Conservation (phyloP, 2,888 invertebrate genomes). For the Phytoseiulus persimilis region DNA sequence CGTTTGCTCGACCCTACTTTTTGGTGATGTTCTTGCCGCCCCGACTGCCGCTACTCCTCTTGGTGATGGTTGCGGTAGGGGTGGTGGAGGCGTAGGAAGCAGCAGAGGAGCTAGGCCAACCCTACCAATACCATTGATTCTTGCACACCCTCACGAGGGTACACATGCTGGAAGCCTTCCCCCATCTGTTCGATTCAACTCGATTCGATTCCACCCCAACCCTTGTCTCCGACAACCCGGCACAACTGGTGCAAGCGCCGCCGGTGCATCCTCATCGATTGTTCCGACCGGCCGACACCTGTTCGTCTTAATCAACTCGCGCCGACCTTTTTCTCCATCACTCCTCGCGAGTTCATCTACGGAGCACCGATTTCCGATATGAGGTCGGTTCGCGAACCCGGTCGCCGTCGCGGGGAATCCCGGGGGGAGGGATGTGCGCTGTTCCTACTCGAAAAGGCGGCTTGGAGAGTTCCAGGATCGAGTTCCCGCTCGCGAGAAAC, state of each 20-base stretch:
- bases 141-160: background rate
- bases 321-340: background rate
- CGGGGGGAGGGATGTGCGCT: too few relatives aligned
- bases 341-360: background rate
- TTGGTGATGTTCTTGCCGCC: background rate
- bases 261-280: slow-evolving; percentile 11
- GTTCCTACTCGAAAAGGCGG: too few relatives aligned
- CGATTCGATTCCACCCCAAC: background rate
- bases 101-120: background rate
- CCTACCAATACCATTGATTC: background rate
- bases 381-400: too few relatives aligned
- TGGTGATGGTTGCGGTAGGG: background rate
- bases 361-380: background rate
- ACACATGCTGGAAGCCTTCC: background rate
- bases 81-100: background rate
- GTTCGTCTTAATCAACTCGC: slow-evolving; percentile 32
- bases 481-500: too few relatives aligned
- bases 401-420: too few relatives aligned
- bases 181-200: background rate
- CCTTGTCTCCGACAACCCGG: background rate
- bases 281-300: slow-evolving; percentile 34
- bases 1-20: background rate
- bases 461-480: too few relatives aligned
- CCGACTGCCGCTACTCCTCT: background rate
- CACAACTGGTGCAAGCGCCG: background rate